Percentiles rank a stretch among this genome's conserved stretches.
Conservation (phyloP, 2,888 invertebrate species). For the Nomada goodeniana region DNA sequence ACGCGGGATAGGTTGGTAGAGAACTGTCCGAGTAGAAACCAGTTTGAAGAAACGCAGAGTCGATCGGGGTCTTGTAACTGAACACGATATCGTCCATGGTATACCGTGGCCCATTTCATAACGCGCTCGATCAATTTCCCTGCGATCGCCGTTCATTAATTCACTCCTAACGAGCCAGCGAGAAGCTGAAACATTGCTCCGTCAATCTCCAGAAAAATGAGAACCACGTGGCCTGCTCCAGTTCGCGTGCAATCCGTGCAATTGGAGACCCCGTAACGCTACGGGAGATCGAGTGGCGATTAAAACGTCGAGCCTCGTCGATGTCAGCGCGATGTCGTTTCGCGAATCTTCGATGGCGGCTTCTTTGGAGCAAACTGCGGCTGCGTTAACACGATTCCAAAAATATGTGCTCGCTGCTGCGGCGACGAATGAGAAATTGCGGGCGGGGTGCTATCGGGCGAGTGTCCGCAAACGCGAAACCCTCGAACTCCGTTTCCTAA, state of each 20-base stretch:
- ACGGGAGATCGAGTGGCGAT: slow-evolving; percentile 30
- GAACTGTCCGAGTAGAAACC: background rate
- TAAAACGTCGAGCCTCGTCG: slow-evolving; percentile 28
- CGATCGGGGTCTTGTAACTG: slow-evolving; percentile 10
- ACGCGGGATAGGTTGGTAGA: too few species aligned
- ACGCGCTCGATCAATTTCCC: slow-evolving; percentile 28
- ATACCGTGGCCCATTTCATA: slow-evolving; percentile 13
- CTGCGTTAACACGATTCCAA: slow-evolving; percentile 45
- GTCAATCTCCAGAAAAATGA: background rate
- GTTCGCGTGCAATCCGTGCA: slow-evolving; percentile 6
- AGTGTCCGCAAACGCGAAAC: slow-evolving; percentile 34
- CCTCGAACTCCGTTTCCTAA: background rate
- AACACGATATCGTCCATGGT: slow-evolving; percentile 23
- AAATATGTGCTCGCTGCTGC: slow-evolving; percentile 31
- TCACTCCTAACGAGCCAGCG: slow-evolving; percentile 1
- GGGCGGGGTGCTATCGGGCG: slow-evolving; percentile 27
- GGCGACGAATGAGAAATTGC: slow-evolving; percentile 23
- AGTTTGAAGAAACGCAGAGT: slow-evolving; percentile 15
- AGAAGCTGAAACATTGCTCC: background rate
- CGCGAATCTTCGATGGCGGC: slow-evolving; percentile 56
- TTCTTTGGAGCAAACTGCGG: slow-evolving; percentile 54
- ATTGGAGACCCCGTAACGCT: slow-evolving; percentile 32
- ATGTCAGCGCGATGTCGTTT: slow-evolving; percentile 35
- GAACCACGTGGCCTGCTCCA: background rate
- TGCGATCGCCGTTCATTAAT: slow-evolving; percentile 16